Evolutionary conservation across 2,888 invertebrate genomes (phyloP).

Genomic region (Mermis nigrescens): DNA sequence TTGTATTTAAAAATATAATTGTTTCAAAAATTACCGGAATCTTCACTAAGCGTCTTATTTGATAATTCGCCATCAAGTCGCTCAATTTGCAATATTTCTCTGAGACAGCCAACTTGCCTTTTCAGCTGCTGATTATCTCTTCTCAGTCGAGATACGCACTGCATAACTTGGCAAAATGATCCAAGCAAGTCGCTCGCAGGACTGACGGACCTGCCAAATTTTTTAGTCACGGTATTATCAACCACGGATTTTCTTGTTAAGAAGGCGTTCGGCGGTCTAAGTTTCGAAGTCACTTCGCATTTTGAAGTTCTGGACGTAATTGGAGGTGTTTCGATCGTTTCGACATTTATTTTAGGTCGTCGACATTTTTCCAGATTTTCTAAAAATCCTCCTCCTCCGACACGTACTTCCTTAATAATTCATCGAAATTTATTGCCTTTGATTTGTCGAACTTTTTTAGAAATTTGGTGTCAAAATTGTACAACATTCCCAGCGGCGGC

Average conservation of each 20-base stretch:
- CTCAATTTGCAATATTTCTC: slow-evolving; percentile 10
- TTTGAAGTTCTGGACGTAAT: too few relatives aligned
- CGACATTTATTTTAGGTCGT: too few relatives aligned
- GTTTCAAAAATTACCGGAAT: too few relatives aligned
- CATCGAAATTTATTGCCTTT: not conserved
- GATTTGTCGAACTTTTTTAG: not conserved
- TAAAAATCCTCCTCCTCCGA: not conserved
- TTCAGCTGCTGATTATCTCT: slow-evolving; percentile 10
- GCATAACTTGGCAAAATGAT: slow-evolving; percentile 11
- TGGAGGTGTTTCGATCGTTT: too few relatives aligned
- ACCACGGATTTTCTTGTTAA: not conserved
- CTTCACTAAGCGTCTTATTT: too few relatives aligned
- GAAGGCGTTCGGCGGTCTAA: too few relatives aligned
- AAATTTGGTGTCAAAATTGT: not conserved
- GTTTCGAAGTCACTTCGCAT: too few relatives aligned
- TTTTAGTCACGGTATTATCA: not conserved
- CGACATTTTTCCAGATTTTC: not conserved
- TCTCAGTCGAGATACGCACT: slow-evolving; percentile 5
- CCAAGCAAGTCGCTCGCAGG: slow-evolving; percentile 16
- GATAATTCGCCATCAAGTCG: too few relatives aligned
- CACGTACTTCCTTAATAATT: not conserved
- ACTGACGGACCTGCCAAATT: too few relatives aligned
- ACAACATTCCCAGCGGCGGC: not conserved
- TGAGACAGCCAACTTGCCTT: slow-evolving; percentile 7
- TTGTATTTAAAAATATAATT: too few relatives aligned